A percentile compares a stretch with the other conserved stretches of the same genome.
Conservation (phyloP, 2,888 invertebrate genomes). For the Tethea ocularis region DNA sequence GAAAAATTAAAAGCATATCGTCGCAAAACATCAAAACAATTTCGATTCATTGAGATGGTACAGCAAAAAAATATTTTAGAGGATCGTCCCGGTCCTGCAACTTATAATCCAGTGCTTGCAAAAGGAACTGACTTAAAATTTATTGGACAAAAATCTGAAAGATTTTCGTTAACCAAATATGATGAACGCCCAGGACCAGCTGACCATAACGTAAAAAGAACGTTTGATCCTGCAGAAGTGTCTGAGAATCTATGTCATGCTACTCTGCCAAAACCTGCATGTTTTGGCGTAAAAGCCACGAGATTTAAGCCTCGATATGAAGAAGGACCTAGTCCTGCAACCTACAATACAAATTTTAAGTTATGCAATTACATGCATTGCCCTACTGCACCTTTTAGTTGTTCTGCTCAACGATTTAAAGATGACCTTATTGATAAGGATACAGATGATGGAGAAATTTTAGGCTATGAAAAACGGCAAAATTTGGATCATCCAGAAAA, state of each 20-base stretch:
- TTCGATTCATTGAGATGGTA: slow-evolving; percentile 65
- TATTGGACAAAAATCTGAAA: slow-evolving; percentile 54
- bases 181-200: slow-evolving; percentile 58
- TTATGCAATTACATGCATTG: slow-evolving; percentile 47
- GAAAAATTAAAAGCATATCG: slow-evolving; percentile 56
- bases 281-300: slow-evolving; percentile 59
- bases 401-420: slow-evolving; percentile 56
- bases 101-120: slow-evolving; percentile 54
- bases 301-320: slow-evolving; percentile 54
- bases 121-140: slow-evolving; percentile 43
- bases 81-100: slow-evolving; percentile 59
- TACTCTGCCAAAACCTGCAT: slow-evolving; percentile 49
- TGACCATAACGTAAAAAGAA: slow-evolving; percentile 55
- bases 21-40: slow-evolving; percentile 60
- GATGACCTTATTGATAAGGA: slow-evolving; percentile 31
- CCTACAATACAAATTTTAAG: slow-evolving; percentile 43
- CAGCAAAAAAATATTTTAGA: slow-evolving; percentile 57
- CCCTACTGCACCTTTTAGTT: slow-evolving; percentile 55
- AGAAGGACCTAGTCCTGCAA: slow-evolving; percentile 63
- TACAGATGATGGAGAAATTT: slow-evolving; percentile 29
- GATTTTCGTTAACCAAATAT: slow-evolving; percentile 43
- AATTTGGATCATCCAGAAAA: slow-evolving; percentile 14
- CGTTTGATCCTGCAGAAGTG: slow-evolving; percentile 52
- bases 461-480: slow-evolving; percentile 19
- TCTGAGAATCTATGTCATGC: slow-evolving; percentile 46